These are phyloP conservation scores for Coronaproctus castanopsis DNA, from an alignment of 2,888 invertebrate species.

Conservation along the genomic window DNA sequence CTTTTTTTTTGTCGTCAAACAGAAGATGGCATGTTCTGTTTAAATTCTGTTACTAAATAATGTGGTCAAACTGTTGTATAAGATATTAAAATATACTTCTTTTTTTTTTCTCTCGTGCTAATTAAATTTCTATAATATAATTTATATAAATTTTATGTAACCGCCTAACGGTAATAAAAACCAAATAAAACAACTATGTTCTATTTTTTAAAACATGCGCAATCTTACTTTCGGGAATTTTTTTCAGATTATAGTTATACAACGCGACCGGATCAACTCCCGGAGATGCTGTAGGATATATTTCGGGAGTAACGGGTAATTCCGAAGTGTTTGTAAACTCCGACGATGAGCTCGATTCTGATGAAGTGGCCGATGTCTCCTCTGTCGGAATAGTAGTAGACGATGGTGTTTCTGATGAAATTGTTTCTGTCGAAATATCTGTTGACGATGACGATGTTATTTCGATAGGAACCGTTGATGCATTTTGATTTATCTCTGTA, in stretches of 20 bases:
- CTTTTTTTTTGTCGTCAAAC: too few relatives aligned
- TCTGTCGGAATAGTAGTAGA: constrained; percentile 10
- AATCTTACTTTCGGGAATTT: constrained; percentile 18
- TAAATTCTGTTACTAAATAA: too few relatives aligned
- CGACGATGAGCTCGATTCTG: constrained; percentile 7
- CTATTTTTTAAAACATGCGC: too few relatives aligned
- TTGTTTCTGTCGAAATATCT: constrained; percentile 11
- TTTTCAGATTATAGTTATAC: constrained; percentile 16
- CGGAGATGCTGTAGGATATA: constrained; percentile 16
- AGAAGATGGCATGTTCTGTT: too few relatives aligned
- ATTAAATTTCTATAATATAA: too few relatives aligned
- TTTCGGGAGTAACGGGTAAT: constrained; percentile 11
- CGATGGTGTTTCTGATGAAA: background rate
- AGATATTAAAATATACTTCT: too few relatives aligned
- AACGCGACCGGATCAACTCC: constrained; percentile 17
- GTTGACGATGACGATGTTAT: constrained; percentile 10
- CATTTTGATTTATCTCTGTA: constrained; percentile 9
- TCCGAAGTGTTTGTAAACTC: constrained; percentile 3
- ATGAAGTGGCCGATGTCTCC: background rate
- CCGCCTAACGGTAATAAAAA: too few relatives aligned
- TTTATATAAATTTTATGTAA: too few relatives aligned
- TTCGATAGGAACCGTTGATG: constrained; percentile 10
- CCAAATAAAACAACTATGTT: too few relatives aligned
- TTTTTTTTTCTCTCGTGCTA: too few relatives aligned
- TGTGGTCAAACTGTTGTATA: too few relatives aligned